Evolutionary conservation across 2,113 vertebrate species (phyloP).

Genomic region (Danio rerio): GRCz12tu NC_133194.1:30727501-30728000

Average conservation of each 20-base stretch:
- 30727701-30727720: too few relatives aligned
- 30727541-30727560: too few relatives aligned
- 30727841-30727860: too few relatives aligned
- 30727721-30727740: background rate
- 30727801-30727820: background rate
- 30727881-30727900: background rate
- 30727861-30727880: background rate
- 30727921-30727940: background rate
- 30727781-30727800: background rate
- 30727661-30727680: background rate
- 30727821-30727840: too few relatives aligned
- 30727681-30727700: background rate
- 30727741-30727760: background rate
- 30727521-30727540: too few relatives aligned
- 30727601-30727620: too few relatives aligned
- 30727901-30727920: background rate
- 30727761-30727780: background rate
- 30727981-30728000: conserved; percentile 82
- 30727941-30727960: background rate
- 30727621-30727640: too few relatives aligned
- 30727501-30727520: too few relatives aligned
- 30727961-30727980: background rate
- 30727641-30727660: background rate
- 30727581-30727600: too few relatives aligned
- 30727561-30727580: too few relatives aligned